Conservation (phyloP, 2,888 invertebrate genomes). For the Neoscelio sp. region DNA sequence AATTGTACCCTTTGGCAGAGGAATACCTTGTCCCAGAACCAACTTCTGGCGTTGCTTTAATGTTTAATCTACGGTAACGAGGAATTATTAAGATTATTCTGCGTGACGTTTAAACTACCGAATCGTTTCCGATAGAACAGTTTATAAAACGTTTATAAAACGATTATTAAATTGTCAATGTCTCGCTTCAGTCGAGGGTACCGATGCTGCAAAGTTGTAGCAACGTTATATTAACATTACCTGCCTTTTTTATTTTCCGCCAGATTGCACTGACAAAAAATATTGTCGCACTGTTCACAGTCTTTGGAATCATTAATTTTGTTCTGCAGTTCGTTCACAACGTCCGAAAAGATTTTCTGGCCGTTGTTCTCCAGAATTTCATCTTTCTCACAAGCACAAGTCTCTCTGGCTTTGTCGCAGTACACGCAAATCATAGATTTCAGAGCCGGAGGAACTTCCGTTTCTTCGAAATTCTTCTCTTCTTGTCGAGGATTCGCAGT, state of each 20-base stretch:
- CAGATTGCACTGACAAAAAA: slow-evolving; percentile 70
- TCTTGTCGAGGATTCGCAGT: slow-evolving; percentile 3
- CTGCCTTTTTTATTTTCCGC: slow-evolving; percentile 7
- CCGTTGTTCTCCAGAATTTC: slow-evolving; percentile 2
- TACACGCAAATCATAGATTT: slow-evolving; percentile 75
- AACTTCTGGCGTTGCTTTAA: slow-evolving; percentile 25
- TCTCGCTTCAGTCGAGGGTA: too few species aligned
- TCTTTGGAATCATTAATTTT: slow-evolving; percentile 73
- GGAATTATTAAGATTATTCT: too few species aligned
- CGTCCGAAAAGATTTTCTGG: slow-evolving; percentile 75
- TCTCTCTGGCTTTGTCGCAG: slow-evolving; percentile 73
- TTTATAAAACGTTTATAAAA: too few species aligned
- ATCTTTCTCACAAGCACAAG: slow-evolving; percentile 69
- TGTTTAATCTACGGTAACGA: too few species aligned
- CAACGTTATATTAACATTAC: too few species aligned
- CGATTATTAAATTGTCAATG: too few species aligned
- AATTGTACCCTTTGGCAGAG: too few species aligned
- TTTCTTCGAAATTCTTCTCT: background rate
- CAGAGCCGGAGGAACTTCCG: slow-evolving; percentile 2
- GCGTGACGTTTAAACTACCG: too few species aligned
- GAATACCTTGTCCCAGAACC: too few species aligned
- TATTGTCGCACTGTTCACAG: slow-evolving; percentile 64
- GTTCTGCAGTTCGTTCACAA: slow-evolving; percentile 76
- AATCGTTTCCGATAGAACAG: too few species aligned
- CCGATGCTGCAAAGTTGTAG: too few species aligned